Base-by-base conservation (phyloP, 2,797 vertebrate species). In the Dryobates pubescens region DNA sequence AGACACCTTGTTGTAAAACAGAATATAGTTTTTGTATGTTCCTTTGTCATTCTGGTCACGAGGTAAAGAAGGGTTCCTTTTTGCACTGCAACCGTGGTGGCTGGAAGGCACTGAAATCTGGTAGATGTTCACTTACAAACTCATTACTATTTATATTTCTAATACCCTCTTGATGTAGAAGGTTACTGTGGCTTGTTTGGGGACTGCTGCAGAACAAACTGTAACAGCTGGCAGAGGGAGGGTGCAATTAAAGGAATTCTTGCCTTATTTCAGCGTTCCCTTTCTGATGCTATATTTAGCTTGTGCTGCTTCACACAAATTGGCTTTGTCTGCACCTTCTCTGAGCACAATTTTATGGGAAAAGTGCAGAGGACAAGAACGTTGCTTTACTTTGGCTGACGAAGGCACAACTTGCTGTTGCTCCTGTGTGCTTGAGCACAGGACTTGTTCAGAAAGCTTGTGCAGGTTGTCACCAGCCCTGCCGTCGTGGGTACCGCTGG, bases 121-220 rank as follows among this genome's bases (percentile, higher is more conserved):
- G 62, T 87, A 70, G 76, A 54, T 72, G 49, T 9, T 36, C 79
- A 51, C 69, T 76, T 67, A 57, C 82, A 64, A 90, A 78, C 59
- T 34, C 45, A 58, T 70, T 82, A 36, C 93, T 95, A 73, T 94
- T 93, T 94, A 81, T 96, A 86, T 79, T 92, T 67, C 30, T 90
- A 72, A 71, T 92, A 87, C 10, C 12, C 45, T 61, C 84, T 88
- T 71, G 68, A 70, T 90, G 82, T 94, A 87, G 73, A 43, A 92
- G 49, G 65, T 74, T 19, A 24, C 26, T 27, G n/a, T 89, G 76
- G 73, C 30, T 20, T 61, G 70, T 57, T 47, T 86, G 79, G 90
- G 63, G 51, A 47, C 79, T 47, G 76, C 81, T 29, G 68, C 51
- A 89, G 92, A 89, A 94, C 74, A 91, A 67, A 92, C 54, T 63